Evolutionary conservation across 2,888 invertebrate genomes (phyloP).

Genomic region (Cosmia trapezina): DNA sequence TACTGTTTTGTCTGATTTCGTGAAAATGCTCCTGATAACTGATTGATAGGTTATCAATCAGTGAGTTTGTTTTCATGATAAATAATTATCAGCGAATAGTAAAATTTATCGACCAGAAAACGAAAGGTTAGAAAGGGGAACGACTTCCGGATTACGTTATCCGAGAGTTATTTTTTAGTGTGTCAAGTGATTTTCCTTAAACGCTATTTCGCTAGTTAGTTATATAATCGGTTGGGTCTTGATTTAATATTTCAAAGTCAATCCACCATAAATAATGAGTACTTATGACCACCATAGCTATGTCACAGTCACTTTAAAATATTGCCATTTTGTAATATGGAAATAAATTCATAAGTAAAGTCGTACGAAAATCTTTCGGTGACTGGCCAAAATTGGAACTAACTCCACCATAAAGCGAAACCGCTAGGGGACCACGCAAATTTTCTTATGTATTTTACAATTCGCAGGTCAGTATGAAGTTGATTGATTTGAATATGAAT

Average conservation of each 20-base stretch:
- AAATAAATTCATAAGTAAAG: background rate
- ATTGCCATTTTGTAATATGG: background rate
- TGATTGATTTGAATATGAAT: too few relatives aligned
- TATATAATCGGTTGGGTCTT: background rate
- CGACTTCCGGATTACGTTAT: background rate
- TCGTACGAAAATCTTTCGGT: background rate
- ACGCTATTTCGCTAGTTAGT: background rate
- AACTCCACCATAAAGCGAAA: background rate
- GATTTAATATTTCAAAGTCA: background rate
- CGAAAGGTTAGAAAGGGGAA: background rate
- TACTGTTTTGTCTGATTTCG: conserved; percentile 6
- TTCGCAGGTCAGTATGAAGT: too few relatives aligned
- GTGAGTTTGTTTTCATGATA: conserved; percentile 8
- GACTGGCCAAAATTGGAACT: too few relatives aligned
- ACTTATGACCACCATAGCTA: background rate
- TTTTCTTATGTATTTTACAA: too few relatives aligned
- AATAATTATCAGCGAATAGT: conserved; percentile 17
- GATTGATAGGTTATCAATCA: conserved; percentile 42
- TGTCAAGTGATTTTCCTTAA: background rate
- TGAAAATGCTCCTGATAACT: conserved; percentile 19
- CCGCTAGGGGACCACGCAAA: too few relatives aligned
- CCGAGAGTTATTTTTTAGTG: background rate
- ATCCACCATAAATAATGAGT: background rate
- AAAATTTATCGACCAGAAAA: conserved; percentile 6
- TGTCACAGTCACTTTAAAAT: conserved; percentile 10